These are phyloP conservation scores for Nixonia krombeini DNA, from an alignment of 1,140 invertebrate genomes.

Conservation along the genomic window DNA sequence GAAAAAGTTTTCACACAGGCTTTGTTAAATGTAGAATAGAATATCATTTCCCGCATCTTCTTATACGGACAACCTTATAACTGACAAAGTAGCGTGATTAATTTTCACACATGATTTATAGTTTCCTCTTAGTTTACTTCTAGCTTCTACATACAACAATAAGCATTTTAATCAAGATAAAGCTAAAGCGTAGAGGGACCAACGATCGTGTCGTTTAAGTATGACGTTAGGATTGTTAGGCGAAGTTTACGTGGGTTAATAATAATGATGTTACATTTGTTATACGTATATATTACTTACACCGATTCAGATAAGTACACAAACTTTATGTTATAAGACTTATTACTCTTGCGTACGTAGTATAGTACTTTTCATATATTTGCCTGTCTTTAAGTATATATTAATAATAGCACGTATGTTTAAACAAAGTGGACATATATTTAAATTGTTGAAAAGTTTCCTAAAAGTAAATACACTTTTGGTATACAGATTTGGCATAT, in stretches of 20 bases:
- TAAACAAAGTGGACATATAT: no score
- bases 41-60: constrained; percentile 14
- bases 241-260: constrained; percentile 52
- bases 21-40: background rate
- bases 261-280: background rate
- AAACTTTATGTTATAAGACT: constrained; percentile 13
- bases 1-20: background rate
- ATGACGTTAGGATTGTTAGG: constrained; percentile 67
- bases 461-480: no score
- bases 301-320: constrained; percentile 22
- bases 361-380: constrained; percentile 3
- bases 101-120: constrained; percentile 23
- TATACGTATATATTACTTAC: constrained; percentile 3
- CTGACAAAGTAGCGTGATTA: constrained; percentile 6
- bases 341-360: background rate
- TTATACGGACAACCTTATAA: constrained; percentile 14
- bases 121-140: constrained; percentile 50
- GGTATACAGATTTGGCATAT: no score
- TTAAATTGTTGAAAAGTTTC: no score
- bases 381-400: no score
- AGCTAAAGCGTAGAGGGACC: constrained; percentile 73
- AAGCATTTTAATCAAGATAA: constrained; percentile 71
- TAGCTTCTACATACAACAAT: constrained; percentile 59
- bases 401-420: no score
- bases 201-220: constrained; percentile 54